Percentiles rank a stretch among this genome's conserved stretches.
These are phyloP conservation scores for Gari tellinella DNA, from an alignment of 2,888 invertebrate species.

Conservation along the genomic window DNA sequence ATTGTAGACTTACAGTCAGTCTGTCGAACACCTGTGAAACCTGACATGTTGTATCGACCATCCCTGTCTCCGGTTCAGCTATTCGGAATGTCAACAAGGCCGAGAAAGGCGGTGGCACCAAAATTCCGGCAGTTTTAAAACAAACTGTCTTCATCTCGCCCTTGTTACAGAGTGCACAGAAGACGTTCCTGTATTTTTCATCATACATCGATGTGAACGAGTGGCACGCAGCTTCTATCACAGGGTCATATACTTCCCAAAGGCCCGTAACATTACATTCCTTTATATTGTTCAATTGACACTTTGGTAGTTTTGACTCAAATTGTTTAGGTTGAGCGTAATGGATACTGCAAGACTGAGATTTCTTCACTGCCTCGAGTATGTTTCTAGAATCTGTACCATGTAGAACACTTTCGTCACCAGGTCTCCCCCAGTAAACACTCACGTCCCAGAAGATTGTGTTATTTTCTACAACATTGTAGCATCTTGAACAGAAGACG, in stretches of 20 bases:
- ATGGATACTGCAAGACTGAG: neutral
- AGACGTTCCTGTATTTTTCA: too few species aligned
- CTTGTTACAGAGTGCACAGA: too few species aligned
- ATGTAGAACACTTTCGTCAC: neutral
- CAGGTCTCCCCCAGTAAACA: neutral
- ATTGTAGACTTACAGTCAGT: too few species aligned
- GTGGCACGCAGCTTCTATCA: too few species aligned
- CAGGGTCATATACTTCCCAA: constrained; percentile 24
- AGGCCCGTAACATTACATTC: constrained; percentile 23
- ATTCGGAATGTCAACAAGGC: too few species aligned
- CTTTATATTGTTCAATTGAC: neutral
- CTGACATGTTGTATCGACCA: too few species aligned
- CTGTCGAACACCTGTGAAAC: too few species aligned
- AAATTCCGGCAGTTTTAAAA: too few species aligned
- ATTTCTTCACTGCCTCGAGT: neutral
- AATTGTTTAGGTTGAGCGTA: neutral
- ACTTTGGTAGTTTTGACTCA: neutral
- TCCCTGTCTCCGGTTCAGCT: too few species aligned
- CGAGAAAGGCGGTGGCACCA: too few species aligned
- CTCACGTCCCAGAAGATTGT: neutral
- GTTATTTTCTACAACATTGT: neutral
- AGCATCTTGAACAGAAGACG: neutral
- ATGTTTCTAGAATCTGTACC: neutral
- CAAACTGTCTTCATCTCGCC: too few species aligned
- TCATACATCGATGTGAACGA: too few species aligned